Evolutionary conservation across 30 jellyfish, hydroid and myxozoan genomes (phyloP), one percentile per base, ranked within the genome.

Genomic region (Thelohanellus kitauei): DNA sequence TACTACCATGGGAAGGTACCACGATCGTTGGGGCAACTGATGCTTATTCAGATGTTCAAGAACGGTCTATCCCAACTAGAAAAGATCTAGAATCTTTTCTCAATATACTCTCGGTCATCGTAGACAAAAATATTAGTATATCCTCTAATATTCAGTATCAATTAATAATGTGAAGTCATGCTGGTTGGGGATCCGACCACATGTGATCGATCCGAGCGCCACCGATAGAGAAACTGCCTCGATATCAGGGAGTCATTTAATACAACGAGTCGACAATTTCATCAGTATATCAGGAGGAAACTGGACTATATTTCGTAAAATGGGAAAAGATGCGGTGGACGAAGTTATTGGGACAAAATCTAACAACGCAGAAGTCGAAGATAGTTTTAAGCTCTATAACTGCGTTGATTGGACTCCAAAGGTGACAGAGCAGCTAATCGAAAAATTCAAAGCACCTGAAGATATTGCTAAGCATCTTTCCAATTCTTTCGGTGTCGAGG

Each of bases 181-280:
- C 6, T 78, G 97, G 97, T 56, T 85, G 31, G 97, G 97, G n/a
- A 57, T 78, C 13, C 89, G 97, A 14, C 97, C 97, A 4, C 52
- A 63, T 2, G 88, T 78, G 14, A 35, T 48, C 0, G 97, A 78
- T 45, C 88, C 88, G 22, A 50, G 85, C 12, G 51, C 83, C 0
- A 33, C 35, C 8, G n/a, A n/a, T n/a, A n/a, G 57, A 14, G 86
- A 63, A 45, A 78, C 97, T 2, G 64, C 66, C 45, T 62, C 97
- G 1, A 38, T 78, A 5, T 78, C 88, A 2, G 45, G 97, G 9
- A 64, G 57, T 44, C 97, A 78, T 37, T 83, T 78, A 44, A 60
- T 65, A 33, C 71, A 64, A 22, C 64, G 64, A 11, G 43, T 66
- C 38, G 58, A 44, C 33, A 58, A 58, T 13, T 53, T 78, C 27